phyloP scores from a whole-genome alignment of 2,888 invertebrate species.

The Mayetiola destructor region DNA sequence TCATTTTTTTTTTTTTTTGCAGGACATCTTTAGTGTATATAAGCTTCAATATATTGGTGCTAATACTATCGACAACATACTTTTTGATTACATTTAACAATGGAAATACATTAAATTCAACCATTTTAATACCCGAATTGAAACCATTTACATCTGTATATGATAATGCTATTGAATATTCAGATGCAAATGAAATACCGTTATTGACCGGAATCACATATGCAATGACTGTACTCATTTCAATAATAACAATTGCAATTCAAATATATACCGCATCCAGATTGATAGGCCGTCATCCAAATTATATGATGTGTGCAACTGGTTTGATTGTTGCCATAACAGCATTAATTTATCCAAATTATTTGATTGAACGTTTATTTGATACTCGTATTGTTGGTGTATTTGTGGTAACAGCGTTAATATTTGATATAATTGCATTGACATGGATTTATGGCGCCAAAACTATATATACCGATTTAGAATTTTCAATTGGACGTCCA shows the following conservation, averaged over 20 bases:
- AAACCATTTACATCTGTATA: constrained; percentile 33
- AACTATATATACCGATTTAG: constrained; percentile 34
- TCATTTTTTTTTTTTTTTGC: constrained; percentile 4
- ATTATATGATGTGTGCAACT: constrained; percentile 31
- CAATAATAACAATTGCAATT: constrained; percentile 29
- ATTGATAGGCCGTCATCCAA: constrained; percentile 32
- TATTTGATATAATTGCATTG: constrained; percentile 33
- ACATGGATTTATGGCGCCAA: constrained; percentile 35
- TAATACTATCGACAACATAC: constrained; percentile 32
- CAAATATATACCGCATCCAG: constrained; percentile 32
- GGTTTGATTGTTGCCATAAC: constrained; percentile 30
- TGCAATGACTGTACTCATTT: constrained; percentile 28
- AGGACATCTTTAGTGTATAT: constrained; percentile 33
- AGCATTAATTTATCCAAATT: constrained; percentile 30
- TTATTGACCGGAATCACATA: constrained; percentile 29
- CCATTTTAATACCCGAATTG: constrained; percentile 25
- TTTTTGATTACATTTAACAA: constrained; percentile 34
- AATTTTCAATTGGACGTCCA: constrained; percentile 35
- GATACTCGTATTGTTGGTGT: constrained; percentile 33
- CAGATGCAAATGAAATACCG: constrained; percentile 22
- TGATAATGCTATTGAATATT: constrained; percentile 26
- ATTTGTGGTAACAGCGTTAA: constrained; percentile 29
- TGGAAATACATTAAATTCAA: constrained; percentile 19
- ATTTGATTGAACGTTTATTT: constrained; percentile 28
- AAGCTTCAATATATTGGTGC: constrained; percentile 34